phyloP scores from a whole-genome alignment of 2,113 vertebrate species.

The Sisor rabdophorus region DNA sequence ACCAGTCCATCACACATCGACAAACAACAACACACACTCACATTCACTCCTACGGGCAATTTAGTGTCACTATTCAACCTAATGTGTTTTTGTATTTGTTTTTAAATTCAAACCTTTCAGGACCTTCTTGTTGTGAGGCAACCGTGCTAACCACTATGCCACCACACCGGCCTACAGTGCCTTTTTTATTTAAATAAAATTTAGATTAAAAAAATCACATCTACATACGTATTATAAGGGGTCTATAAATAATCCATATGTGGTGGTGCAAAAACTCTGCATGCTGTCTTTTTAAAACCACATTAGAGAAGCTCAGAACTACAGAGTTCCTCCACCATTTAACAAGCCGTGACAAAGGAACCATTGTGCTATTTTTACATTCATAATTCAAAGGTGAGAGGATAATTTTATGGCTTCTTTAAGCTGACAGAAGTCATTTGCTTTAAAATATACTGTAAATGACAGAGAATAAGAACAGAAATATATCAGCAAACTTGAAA shows the following conservation, averaged over 20 bases:
- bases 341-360: constrained; percentile 5
- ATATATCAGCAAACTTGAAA: constrained; percentile 11
- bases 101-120: no score
- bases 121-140: no score
- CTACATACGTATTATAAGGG: no score
- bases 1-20: no score
- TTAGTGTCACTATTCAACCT: no score
- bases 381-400: constrained; percentile 48
- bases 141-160: no score
- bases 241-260: background rate
- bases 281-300: background rate
- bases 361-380: constrained; percentile 54
- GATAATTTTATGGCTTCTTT: constrained; percentile 39
- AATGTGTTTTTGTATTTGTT: no score
- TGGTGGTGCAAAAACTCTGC: background rate
- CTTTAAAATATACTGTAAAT: background rate
- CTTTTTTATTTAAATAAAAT: no score
- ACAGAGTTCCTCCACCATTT: background rate
- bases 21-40: no score
- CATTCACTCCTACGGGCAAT: no score
- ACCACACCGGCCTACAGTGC: no score
- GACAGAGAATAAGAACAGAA: constrained; percentile 11
- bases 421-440: constrained; percentile 43
- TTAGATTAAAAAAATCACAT: no score
- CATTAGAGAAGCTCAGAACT: background rate